Percentiles rank a stretch among this genome's conserved stretches.
Conservation (phyloP, 2,113 vertebrate genomes). For the Poeciliopsis retropinna region DNA sequence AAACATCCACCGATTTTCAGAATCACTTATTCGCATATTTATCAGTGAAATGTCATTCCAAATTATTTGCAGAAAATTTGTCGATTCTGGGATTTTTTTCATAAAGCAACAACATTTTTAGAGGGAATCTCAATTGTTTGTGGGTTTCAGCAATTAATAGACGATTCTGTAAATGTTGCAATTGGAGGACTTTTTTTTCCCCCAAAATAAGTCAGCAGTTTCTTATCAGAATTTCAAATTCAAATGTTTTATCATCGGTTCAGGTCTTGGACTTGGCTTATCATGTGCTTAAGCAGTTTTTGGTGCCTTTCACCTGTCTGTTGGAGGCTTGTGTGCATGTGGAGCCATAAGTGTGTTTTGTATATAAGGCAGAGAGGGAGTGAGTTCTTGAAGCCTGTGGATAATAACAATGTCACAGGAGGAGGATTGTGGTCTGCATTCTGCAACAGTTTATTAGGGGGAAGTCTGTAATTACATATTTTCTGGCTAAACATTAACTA, state of each 20-base stretch:
- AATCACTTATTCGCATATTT: no score
- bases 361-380: slow-evolving; percentile 26
- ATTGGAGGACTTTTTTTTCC: not conserved
- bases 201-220: no score
- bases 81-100: no score
- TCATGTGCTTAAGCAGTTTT: slow-evolving; percentile 6
- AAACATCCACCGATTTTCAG: no score
- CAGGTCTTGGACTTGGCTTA: not conserved
- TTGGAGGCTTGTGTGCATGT: slow-evolving; percentile 21
- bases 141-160: no score
- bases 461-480: slow-evolving; percentile 91
- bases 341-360: slow-evolving; percentile 6
- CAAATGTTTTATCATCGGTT: not conserved
- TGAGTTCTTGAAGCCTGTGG: slow-evolving; percentile 42
- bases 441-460: slow-evolving; percentile 88
- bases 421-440: slow-evolving; percentile 80
- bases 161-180: not conserved
- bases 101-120: no score
- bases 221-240: not conserved
- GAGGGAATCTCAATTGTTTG: no score
- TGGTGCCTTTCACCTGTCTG: slow-evolving; percentile 25
- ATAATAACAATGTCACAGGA: slow-evolving; percentile 69
- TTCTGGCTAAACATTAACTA: slow-evolving; percentile 92
- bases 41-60: no score
- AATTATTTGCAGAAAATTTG: no score